phyloP scores from a whole-genome alignment of 2,113 vertebrate genomes.

The Rhagologus leucostigma region DNA sequence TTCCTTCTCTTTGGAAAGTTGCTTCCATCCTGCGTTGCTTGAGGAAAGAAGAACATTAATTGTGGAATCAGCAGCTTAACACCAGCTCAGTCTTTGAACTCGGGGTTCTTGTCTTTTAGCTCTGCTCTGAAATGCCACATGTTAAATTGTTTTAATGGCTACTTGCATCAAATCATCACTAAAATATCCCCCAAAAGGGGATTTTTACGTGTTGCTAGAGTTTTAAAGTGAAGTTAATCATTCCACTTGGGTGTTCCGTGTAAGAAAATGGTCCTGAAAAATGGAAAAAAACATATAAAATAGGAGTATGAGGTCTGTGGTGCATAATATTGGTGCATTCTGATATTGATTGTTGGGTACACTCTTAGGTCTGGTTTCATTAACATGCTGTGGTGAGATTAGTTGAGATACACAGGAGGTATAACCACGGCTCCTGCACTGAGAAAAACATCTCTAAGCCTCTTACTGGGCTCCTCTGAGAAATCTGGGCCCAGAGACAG shows the following conservation, averaged over 20 bases:
- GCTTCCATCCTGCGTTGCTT: background rate
- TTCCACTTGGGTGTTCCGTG: background rate
- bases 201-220: background rate
- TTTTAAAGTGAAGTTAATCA: background rate
- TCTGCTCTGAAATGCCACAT: conserved; percentile 46
- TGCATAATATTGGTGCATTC: background rate
- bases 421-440: fast-evolving
- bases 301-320: background rate
- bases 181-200: background rate
- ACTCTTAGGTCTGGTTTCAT: background rate
- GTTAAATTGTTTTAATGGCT: conserved; percentile 53
- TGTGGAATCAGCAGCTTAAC: conserved; percentile 29
- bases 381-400: background rate
- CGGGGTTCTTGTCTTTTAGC: background rate
- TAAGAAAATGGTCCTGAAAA: background rate
- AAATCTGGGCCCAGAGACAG: background rate
- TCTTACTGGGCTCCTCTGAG: background rate
- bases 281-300: background rate
- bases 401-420: background rate
- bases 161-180: background rate
- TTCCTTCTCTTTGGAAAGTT: background rate
- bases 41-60: background rate
- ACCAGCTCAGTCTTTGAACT: conserved; percentile 7
- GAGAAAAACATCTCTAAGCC: background rate
- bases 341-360: background rate